Base-by-base conservation (phyloP, 2,797 vertebrate species). In the Manis javanica region DNA sequence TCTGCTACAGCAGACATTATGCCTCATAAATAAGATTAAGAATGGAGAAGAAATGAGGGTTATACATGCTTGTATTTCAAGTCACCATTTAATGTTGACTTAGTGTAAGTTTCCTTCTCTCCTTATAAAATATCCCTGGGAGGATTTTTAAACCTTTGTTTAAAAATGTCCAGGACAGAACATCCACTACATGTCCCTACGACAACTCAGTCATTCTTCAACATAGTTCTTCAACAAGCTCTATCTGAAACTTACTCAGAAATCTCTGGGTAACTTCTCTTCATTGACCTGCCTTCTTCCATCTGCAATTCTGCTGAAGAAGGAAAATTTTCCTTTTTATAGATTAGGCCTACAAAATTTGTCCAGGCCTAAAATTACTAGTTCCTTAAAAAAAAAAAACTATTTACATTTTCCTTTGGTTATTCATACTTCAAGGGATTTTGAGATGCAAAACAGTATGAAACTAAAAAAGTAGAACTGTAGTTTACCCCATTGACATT, bases 311-410 rank as follows among this genome's bases (percentile, higher is more conserved):
- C 93, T 18, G 81, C 57, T 39, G 46, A 79, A 91, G 39, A 68
- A 31, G 14, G n/a, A 21, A 97, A 90, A 59, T 59, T 53, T 46
- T 57, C 53, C 13, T 23, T 88, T 94, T n/a, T 66, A 39, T 39
- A 78, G 69, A 59, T 59, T 46, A 89, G 9, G 16, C 68, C 94
- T 94, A 86, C 57, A 94, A 79, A 94, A 87, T 82, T 13, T 71
- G 24, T 57, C 94, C 64, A 92, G 72, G 34, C 53, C 96, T 94
- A 93, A 96, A 96, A 93, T 75, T 15, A 66, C 39, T 63, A 66
- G 66, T 78, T 88, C 55, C 91, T 85, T 74, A 57, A 46, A 0
- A 4, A 0, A 4, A 74, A 61, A 75, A 87, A 42, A 68, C 26
- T 53, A 78, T 24, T 75, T 46, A 2, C 31, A 55, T 88, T 91